Base-by-base conservation (phyloP, 2,888 invertebrate species). In the Lasioglossum figueresi region DNA sequence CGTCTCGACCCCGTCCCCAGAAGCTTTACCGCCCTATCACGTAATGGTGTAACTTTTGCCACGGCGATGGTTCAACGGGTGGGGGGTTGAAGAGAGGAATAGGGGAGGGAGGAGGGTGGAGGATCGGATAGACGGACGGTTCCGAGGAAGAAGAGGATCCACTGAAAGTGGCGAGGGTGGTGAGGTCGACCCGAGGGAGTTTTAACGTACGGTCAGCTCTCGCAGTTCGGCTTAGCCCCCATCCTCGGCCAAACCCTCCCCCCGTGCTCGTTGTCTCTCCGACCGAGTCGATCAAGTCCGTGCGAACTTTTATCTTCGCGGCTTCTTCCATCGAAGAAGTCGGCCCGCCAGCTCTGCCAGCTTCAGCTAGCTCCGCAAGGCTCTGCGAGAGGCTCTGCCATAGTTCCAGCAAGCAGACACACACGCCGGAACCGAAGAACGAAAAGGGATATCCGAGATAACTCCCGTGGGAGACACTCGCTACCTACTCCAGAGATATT, bases 191-290 rank as follows among this genome's bases (percentile, higher is more conserved):
- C 90, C 93, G 40, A 80, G 93, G 90, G 93, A 93, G 92, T 93
- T 94, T 94, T 93, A 94, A 94, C 93, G 92, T 94, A 94, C 93
- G 94, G 94, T 94, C 94, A 94, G 93, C 92, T 91, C 91, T 86
- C 76, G 90, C 87, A 34, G 52, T 77, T 72, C 75, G 79, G 80
- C 89, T 85, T 72, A 74, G 43, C 82, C 66, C 34, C 16, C 31
- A 31, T 14, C 34, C 66, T 31, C 31, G 16, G 5, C 31, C 66
- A 68, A 76, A 70, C 52, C 70, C 74, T 27, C 37, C 66, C 71
- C 77, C 76, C 66, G 31, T 37, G 31, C 56, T 78, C 83, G 76
- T 82, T 82, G 80, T 82, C 82, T 71, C 79, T n/a, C 78, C 19
- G 56, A 84, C 75, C 82, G 79, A 90, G 90, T 88, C 90, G 89